phyloP scores from a whole-genome alignment of 2,888 invertebrate genomes.

The Nephrotoma appendiculata region DNA sequence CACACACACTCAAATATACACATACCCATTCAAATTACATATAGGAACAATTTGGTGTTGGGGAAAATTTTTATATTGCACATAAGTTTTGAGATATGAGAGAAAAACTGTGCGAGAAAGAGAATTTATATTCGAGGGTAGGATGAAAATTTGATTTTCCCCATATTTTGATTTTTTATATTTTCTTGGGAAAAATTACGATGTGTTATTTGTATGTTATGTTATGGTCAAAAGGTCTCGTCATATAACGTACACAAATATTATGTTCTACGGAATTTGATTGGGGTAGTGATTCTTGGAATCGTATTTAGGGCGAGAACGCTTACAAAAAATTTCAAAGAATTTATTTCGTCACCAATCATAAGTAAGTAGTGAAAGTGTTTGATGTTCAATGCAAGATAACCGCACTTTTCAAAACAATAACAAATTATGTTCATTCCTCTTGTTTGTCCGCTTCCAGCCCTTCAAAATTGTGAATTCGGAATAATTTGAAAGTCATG shows the following conservation, averaged over 20 bases:
- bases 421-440: too few species aligned
- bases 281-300: not conserved
- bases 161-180: not conserved
- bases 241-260: not conserved
- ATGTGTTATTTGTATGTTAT: not conserved
- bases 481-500: too few species aligned
- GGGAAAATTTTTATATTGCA: not conserved
- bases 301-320: not conserved
- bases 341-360: not conserved
- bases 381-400: too few species aligned
- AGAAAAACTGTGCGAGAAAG: not conserved
- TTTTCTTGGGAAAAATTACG: not conserved
- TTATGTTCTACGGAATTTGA: not conserved
- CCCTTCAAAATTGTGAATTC: too few species aligned
- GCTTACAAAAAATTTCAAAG: not conserved
- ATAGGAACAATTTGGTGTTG: not conserved
- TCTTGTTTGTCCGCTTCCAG: too few species aligned
- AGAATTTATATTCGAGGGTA: not conserved
- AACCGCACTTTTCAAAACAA: too few species aligned
- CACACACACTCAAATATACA: not conserved
- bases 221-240: not conserved
- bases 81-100: too few species aligned
- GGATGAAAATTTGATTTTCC: not conserved
- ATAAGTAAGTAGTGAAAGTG: too few species aligned
- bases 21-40: not conserved